Percentiles rank a stretch among this genome's conserved stretches.
Conservation (phyloP, 2,888 invertebrate species). For the Mellilla xanthometata region DNA sequence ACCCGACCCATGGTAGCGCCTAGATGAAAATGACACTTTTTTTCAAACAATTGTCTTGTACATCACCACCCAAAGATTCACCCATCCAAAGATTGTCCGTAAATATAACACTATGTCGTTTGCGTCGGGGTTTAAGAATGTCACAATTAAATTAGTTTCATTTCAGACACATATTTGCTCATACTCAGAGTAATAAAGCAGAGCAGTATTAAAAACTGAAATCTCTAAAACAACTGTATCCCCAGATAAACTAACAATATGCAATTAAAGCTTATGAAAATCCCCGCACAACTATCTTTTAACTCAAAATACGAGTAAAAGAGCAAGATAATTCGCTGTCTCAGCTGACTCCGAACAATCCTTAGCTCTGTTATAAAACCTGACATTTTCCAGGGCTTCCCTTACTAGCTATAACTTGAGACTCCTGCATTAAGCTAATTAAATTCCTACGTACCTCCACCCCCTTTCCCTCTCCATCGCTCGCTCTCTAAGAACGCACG, state of each 20-base stretch:
- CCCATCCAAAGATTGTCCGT: too few species aligned
- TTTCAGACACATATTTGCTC: too few species aligned
- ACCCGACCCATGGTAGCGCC: too few species aligned
- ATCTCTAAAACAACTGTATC: neutral
- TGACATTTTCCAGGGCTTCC: slow-evolving; percentile 11
- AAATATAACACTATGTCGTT: too few species aligned
- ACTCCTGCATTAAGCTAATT: slow-evolving; percentile 19
- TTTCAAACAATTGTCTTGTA: too few species aligned
- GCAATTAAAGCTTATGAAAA: neutral
- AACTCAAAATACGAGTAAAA: neutral
- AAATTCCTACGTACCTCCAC: slow-evolving; percentile 9
- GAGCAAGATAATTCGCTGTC: slow-evolving; percentile 5
- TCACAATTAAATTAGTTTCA: too few species aligned
- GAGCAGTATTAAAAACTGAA: too few species aligned
- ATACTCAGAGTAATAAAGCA: too few species aligned
- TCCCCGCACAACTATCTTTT: neutral
- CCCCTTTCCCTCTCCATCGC: neutral
- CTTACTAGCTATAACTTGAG: slow-evolving; percentile 12
- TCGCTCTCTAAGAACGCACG: slow-evolving; percentile 7
- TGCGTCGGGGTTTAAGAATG: too few species aligned
- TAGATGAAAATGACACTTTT: too few species aligned
- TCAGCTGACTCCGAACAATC: slow-evolving; percentile 2
- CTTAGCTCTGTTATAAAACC: slow-evolving; percentile 8
- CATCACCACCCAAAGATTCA: too few species aligned
- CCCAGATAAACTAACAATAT: neutral